Percentiles rank a stretch among this genome's conserved stretches.
phyloP scores from a whole-genome alignment of 2,888 invertebrate species.

The Tinea trinotella region DNA sequence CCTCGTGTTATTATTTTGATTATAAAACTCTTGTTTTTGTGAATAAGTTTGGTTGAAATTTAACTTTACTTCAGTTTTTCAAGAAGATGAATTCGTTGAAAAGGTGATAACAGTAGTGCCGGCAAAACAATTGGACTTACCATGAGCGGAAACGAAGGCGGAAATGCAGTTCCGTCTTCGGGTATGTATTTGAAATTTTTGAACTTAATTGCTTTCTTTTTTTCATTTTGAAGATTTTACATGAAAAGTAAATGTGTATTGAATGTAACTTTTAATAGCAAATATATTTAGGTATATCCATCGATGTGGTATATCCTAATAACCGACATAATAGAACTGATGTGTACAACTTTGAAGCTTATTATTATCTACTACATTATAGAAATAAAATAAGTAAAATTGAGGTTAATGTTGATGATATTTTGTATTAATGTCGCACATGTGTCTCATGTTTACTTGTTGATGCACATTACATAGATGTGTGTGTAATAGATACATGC shows the following conservation, averaged over 20 bases:
- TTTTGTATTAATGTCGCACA: constrained; percentile 63
- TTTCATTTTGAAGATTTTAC: not conserved
- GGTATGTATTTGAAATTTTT: constrained; percentile 10
- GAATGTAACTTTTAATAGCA: not conserved
- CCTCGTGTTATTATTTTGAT: constrained; percentile 16
- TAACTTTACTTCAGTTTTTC: constrained; percentile 7
- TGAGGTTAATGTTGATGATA: constrained; percentile 63
- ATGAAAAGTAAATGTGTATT: not conserved
- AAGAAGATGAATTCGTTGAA: constrained; percentile 52
- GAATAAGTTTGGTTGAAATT: constrained; percentile 24
- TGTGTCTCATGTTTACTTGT: constrained; percentile 60
- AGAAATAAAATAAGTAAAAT: constrained; percentile 61
- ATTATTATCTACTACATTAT: constrained; percentile 37
- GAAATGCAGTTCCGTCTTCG: constrained; percentile 69
- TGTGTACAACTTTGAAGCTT: constrained; percentile 44
- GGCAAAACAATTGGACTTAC: constrained; percentile 42
- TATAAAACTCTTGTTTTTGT: not conserved
- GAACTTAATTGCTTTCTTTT: not conserved
- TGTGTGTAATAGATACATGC: not conserved
- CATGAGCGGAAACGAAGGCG: constrained; percentile 69
- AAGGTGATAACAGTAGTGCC: constrained; percentile 50
- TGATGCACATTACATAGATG: not conserved
- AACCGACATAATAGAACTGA: constrained; percentile 39
- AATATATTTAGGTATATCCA: too few species aligned
- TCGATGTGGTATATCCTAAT: constrained; percentile 38